Base-by-base conservation (phyloP, 2,113 vertebrate genomes). In the Condylura cristata region DNA sequence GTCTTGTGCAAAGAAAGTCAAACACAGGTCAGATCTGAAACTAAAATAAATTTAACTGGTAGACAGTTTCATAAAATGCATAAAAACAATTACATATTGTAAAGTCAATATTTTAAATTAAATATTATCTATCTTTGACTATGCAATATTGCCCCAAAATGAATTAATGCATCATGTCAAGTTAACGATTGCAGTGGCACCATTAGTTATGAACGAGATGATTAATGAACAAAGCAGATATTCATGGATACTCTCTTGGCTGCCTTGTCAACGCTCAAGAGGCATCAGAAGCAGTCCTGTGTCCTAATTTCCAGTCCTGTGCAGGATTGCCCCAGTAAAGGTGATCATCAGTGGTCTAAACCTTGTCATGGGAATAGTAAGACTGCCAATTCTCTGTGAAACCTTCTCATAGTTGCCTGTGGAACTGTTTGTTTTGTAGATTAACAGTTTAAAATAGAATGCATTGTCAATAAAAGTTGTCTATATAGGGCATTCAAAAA, bases 111-210 rank as follows among this genome's bases (percentile, higher is more conserved):
- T 89, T 88, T 92, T 51, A 90, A 28, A 79, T 51, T 60, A 88
- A 70, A 51, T 82, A 68, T 94, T 82, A 68, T 94, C 70, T 88
- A 6, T 32, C 75, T 82, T 37, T 70, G 51, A 34, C 39, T 85
- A 9, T n/a, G 18, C 12, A 79, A 78, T 91, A 44, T 60, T 71
- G 53, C 85, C 91, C 82, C 32, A 82, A 95, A 89, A 53, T n/a
- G 63, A 95, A 70, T 70, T 72, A 2, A 12, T 18, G 8, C 58
- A 26, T 34, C 22, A 17, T 86, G 93, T 44, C 86, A 83, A 79
- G 32, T 63, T 39, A 58, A 58, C 13, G 79, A 78, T 53, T 60
- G 75, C 53, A 65, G 39, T 13, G 48, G 41, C 68, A 70, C 48
- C 74, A 32, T 86, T 34, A 78, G 72, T 46, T 65, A 68, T 37